Evolutionary conservation across 35 echinoderm and acorn worm species (phyloP), one percentile per base, ranked within the genome.

Genomic region (Acanthaster planci): DNA sequence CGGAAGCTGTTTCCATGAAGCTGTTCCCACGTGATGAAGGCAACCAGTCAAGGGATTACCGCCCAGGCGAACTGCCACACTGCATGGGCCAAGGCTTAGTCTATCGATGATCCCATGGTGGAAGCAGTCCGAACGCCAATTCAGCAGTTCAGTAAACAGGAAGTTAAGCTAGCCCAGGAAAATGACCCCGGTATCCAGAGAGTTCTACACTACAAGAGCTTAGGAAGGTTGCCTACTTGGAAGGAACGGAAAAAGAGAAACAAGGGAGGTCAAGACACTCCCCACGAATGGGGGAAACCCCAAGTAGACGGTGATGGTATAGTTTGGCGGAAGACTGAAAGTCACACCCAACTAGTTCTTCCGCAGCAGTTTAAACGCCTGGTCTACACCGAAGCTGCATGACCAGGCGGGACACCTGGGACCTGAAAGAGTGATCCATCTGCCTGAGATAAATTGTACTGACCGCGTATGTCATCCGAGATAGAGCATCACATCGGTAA

Each of bases 391-490:
- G 86, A n/a, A 89, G 38, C 64, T 93, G 4, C 92, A 94, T 40
- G 60, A 90, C 35, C 76, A 90, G 6, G 86, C 86, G 87, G 84
- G 87, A 78, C 92, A 94, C 50, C 38, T 88, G 18, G 82, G 87
- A 16, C 2, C 77, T 44, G 87, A 86, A 37, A 86, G 78, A 72
- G 83, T 88, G 0, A 59, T 87, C 37, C 40, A 80, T 36, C 67
- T 90, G 87, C 76, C 35, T 35, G 84, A 59, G 67, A 94, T 31
- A 77, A 81, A 47, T 93, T 94, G 32, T 94, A 80, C 51, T 90
- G 92, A 87, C 87, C 92, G 0, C 47, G 86, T 60, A 94, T 94
- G 92, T 57, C 29, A 38, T 8, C 14, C 18, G 82, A 90, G 30
- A 39, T 94, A 26, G 88, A 90, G 56, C 21, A 78, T 15, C 78